phyloP scores from a whole-genome alignment of 2,888 invertebrate species.

The Sericinus montela region DNA sequence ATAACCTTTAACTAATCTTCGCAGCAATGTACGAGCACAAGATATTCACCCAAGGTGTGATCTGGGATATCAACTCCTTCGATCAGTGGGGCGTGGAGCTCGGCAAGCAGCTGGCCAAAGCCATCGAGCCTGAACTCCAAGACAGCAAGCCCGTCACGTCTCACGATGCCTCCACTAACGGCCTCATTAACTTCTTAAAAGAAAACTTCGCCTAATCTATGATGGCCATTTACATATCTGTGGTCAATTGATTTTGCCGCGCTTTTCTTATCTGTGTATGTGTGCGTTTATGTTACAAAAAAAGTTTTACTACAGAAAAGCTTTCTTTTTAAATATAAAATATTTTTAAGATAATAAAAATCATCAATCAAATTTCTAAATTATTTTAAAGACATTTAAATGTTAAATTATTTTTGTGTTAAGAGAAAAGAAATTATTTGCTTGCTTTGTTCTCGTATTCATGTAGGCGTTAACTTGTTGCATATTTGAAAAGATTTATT shows the following conservation, averaged over 20 bases:
- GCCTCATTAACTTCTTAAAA: slow-evolving; percentile 97
- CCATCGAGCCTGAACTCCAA: slow-evolving; percentile 96
- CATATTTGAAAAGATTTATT: no score
- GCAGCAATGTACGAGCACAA: slow-evolving; percentile 98
- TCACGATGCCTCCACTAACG: slow-evolving; percentile 98
- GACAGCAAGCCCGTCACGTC: slow-evolving; percentile 82
- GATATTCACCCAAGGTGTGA: slow-evolving; percentile 98
- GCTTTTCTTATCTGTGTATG: no score
- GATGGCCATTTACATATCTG: neutral
- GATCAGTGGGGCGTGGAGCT: slow-evolving; percentile 99
- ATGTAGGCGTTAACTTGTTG: neutral
- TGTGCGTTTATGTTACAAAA: no score
- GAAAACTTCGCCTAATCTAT: slow-evolving; percentile 63
- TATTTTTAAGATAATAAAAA: no score
- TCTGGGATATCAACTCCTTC: slow-evolving; percentile 99
- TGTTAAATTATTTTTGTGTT: no score
- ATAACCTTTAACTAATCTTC: slow-evolving; percentile 23
- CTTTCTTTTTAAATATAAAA: no score
- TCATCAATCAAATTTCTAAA: no score
- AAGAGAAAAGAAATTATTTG: no score
- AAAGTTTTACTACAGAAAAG: no score
- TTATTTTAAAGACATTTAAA: no score
- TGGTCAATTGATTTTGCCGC: neutral
- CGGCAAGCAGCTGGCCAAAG: slow-evolving; percentile 98
- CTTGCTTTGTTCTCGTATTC: neutral